Conservation (phyloP, 2,888 invertebrate species). For the Geotrupes spiniger region DNA sequence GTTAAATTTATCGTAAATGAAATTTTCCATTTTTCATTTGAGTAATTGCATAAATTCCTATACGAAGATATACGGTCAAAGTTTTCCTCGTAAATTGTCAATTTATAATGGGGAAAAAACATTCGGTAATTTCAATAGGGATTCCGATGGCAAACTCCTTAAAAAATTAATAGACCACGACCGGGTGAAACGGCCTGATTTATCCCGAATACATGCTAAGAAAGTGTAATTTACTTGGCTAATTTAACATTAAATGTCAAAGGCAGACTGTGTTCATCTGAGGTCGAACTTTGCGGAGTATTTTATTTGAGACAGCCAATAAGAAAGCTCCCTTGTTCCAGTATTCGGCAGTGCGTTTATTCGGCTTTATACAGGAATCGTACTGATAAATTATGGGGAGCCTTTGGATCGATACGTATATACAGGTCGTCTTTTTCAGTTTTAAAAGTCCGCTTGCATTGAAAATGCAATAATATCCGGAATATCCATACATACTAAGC, state of each 20-base stretch:
- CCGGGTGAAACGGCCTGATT: conserved; percentile 34
- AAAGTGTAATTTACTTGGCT: conserved; percentile 45
- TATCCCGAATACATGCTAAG: conserved; percentile 44
- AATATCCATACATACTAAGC: too few species aligned
- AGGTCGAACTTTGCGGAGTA: conserved; percentile 41
- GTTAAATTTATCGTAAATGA: too few species aligned
- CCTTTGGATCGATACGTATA: conserved; percentile 1
- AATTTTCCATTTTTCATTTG: too few species aligned
- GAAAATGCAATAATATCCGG: too few species aligned
- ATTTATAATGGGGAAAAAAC: too few species aligned
- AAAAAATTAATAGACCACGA: conserved; percentile 27
- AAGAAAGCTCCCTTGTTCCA: conserved; percentile 33
- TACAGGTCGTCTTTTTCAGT: too few species aligned
- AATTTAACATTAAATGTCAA: conserved; percentile 46
- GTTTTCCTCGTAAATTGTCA: too few species aligned
- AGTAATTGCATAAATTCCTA: too few species aligned
- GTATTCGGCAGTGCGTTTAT: conserved; percentile 34
- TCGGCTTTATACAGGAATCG: conserved; percentile 33
- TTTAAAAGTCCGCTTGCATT: too few species aligned
- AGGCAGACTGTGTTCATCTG: conserved; percentile 42
- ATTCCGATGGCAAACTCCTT: conserved; percentile 2
- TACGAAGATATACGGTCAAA: too few species aligned
- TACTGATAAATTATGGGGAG: conserved; percentile 31
- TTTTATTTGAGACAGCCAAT: conserved; percentile 41
- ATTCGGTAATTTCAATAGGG: background rate